Evolutionary conservation across 2,113 vertebrate species (phyloP), one percentile per base, ranked within the genome.

Genomic region (Glaucidium brasilianum): DNA sequence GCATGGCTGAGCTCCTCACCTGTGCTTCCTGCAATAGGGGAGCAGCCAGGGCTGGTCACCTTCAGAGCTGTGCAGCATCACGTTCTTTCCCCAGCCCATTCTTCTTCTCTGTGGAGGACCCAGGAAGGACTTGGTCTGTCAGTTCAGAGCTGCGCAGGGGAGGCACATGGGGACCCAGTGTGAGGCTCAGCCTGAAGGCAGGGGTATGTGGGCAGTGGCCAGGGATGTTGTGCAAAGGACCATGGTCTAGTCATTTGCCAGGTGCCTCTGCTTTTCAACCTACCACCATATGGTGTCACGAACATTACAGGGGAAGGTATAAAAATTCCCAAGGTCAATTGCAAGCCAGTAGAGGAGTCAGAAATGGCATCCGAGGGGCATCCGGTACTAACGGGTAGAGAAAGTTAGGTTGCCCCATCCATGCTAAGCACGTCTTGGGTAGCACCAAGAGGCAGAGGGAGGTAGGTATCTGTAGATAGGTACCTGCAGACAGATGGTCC

Each of bases 81-180:
- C 0, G 0, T 30, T 26, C 32, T 55, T 74, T 67, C 60, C 32
- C 59, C 17, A 88, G 52, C 21, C 41, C 1, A 0, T 3, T 55
- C 15, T 43, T 69, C 67, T 29, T 12, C 50, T 77, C 58, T 47
- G 27, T 27, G 50, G 32, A 63, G 41, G 62, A 14, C 3, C 2
- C 47, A 52, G 74, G 60, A 63, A 47, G 37, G 9, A 45, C 1
- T 2, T 23, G 53, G 43, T 17, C 39, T 73, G 67, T 25, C 34
- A 14, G 66, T 43, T 80, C 68, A 71, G 41, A 37, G 37, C 30
- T 88, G 72, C 75, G 74, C 20, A 23, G 64, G 60, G 45, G 71
- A 87, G 23, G 13, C 27, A 53, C 3, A 0, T 13, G 35, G 16
- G 25, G 35, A 53, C 8, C 1, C 6, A 4, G 10, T 22, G 18